Percentiles rank a stretch among this genome's conserved stretches.
These are phyloP conservation scores for Arothron firmamentum DNA, from an alignment of 2,113 vertebrate genomes.

Conservation along the genomic window DNA sequence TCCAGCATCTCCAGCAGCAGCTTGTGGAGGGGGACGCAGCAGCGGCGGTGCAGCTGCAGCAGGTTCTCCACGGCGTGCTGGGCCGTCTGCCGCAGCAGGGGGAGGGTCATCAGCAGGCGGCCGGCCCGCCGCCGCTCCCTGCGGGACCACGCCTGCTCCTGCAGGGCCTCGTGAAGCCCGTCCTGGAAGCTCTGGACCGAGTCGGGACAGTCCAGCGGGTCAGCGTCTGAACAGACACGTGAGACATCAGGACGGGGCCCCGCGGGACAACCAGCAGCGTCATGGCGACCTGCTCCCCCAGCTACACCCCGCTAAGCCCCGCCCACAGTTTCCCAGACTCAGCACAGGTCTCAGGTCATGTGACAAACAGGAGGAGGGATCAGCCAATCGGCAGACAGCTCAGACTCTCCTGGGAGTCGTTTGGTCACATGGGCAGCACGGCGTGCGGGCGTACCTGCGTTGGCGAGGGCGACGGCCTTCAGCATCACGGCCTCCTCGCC, in stretches of 20 bases:
- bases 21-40: conserved; percentile 69
- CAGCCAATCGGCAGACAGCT: no score
- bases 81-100: conserved; percentile 72
- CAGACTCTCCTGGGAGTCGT: no score
- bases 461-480: conserved; percentile 73
- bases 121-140: conserved; percentile 57
- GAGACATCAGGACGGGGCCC: no score
- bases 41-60: conserved; percentile 54
- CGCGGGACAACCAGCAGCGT: no score
- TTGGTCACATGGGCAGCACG: no score
- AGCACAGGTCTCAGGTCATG: no score
- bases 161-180: conserved; percentile 70
- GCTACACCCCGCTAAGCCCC: no score
- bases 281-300: no score
- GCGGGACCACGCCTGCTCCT: conserved; percentile 57
- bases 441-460: conserved; percentile 18
- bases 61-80: conserved; percentile 48
- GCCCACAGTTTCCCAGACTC: no score
- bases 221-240: conserved; percentile 41
- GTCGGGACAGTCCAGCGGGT: conserved; percentile 62
- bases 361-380: no score
- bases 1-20: conserved; percentile 79
- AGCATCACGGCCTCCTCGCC: conserved; percentile 66
- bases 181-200: conserved; percentile 69
- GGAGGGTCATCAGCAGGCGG: conserved; percentile 74